Evolutionary conservation across 2,113 vertebrate species (phyloP), one percentile per base, ranked within the genome.

Genomic region (Oreocharis arfaki): DNA sequence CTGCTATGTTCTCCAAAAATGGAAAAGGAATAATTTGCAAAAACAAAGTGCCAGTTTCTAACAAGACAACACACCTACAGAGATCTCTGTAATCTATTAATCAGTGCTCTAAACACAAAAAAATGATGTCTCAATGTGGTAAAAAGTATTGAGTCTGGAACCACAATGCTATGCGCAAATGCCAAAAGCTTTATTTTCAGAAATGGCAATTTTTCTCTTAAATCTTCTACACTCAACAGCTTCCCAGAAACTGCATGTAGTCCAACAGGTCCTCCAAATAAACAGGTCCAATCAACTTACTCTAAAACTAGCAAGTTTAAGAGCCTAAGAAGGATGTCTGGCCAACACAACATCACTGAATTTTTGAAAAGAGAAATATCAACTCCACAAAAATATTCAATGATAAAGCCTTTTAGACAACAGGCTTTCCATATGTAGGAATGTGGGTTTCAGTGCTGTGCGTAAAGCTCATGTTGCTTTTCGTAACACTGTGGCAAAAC

Each of bases 101-200:
- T 42, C 37, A 55, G 21, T 15, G 23, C 35, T 41, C 56, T 59
- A 13, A 63, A 70, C 9, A 77, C 21, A 65, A 85, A 81, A 27
- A 83, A 1, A 8, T 32, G 26, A 39, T 63, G 22, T 18, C 46
- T 70, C 68, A 74, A 8, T 0, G 1, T 4, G 3, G 1, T 30
- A 53, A 17, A 57, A 84, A 61, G n/a, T 11, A 76, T 33, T 16
- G 39, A 68, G 22, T 49, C 44, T 55, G 35, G 57, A 93, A 69
- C 7, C 15, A 35, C 49, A 55, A 35, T 3, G 30, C 13, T 7
- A 44, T 9, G 49, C 0, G 0, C 5, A 70, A 79, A 15, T 28
- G 19, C 6, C 35, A 76, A 64, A 68, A 41, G 1, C 10, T 5
- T 64, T 18, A 33, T 91, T 65, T 85, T 74, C 75, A 77, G 23